Base-by-base conservation (phyloP, 2,113 vertebrate species). In the Hypanus sabinus region DNA sequence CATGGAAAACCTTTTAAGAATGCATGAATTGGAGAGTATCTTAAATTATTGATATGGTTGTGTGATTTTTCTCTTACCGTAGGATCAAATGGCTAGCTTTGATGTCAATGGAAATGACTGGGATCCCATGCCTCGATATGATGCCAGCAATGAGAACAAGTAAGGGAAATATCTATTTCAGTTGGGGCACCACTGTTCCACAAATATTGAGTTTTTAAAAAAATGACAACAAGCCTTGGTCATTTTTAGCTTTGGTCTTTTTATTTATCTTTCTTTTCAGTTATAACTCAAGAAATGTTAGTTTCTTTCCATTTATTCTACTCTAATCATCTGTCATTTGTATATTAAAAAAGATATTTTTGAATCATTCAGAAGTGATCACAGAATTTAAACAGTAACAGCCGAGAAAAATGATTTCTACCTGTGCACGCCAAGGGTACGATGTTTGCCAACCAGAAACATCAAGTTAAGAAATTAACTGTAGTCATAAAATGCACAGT, bases 71-170 rank as follows among this genome's bases (percentile, higher is more conserved):
- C 80, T 5, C 27, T 30, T 95, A 27, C 75, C 95, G n/a, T 95
- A 99, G 99, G 99, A 99, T 96, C 97, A 98, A 0, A 97, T 98
- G 94, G 99, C 99, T 94, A 99, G 99, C 96, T 99, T 97, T 95
- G 99, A 99, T 94, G 99, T 99, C 95, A 99, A 99, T 95, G 98
- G 98, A 94, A 99, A 99, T 94, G 99, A 99, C 96, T 96, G 98
- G 96, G 99, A 99, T 94, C 99, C 99, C 65, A 99, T 99, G 99
- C 99, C 99, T 95, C 98, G 99, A 94, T 99, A 99, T 0, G 99
- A 99, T 88, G 98, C 98, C 95, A 99, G 97, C 97, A 99, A 99
- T 0, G 99, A 99, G 95, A 99, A 99, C 98, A 99, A 99, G 99
- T 99, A 98, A 98, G 98, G 71, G 91, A 93, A 93, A 93, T 55